phyloP scores from a whole-genome alignment of 2,797 vertebrate species.

The Linurgus olivaceus region DNA sequence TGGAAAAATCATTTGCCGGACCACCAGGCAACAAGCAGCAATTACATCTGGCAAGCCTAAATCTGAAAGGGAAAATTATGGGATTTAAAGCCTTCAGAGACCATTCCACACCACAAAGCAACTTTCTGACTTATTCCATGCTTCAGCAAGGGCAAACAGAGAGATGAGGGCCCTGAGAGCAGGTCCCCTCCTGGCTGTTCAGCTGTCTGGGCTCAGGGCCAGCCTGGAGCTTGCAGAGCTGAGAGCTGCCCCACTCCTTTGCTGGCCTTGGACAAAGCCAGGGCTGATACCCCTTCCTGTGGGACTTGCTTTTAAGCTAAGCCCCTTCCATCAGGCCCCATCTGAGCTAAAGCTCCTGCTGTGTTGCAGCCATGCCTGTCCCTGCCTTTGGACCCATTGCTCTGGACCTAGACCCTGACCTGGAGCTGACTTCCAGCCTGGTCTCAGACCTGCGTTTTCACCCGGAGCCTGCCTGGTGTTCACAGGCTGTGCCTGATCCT shows the following conservation, averaged over 20 bases:
- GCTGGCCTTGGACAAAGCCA: background rate
- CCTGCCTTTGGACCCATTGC: background rate
- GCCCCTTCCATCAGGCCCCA: background rate
- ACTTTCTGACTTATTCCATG: background rate
- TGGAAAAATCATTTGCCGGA: slow-evolving; percentile 2
- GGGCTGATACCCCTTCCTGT: background rate
- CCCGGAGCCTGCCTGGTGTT: background rate
- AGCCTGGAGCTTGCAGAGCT: background rate
- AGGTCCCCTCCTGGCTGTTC: background rate
- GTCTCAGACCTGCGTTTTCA: background rate
- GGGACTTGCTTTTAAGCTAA: background rate
- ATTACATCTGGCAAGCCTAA: background rate
- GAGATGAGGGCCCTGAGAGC: background rate
- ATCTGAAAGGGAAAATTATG: background rate
- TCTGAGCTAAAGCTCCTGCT: background rate
- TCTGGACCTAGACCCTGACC: background rate
- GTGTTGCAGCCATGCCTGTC: background rate
- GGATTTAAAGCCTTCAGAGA: background rate
- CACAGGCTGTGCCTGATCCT: background rate
- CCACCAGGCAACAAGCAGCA: background rate
- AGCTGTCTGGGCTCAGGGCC: background rate
- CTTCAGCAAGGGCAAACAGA: background rate
- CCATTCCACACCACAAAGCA: background rate
- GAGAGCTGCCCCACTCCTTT: background rate
- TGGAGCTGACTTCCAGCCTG: background rate